A percentile compares a stretch with the other conserved stretches of the same genome.
phyloP scores from a whole-genome alignment of 2,113 vertebrate genomes.

The Nannobrachium achirus region DNA sequence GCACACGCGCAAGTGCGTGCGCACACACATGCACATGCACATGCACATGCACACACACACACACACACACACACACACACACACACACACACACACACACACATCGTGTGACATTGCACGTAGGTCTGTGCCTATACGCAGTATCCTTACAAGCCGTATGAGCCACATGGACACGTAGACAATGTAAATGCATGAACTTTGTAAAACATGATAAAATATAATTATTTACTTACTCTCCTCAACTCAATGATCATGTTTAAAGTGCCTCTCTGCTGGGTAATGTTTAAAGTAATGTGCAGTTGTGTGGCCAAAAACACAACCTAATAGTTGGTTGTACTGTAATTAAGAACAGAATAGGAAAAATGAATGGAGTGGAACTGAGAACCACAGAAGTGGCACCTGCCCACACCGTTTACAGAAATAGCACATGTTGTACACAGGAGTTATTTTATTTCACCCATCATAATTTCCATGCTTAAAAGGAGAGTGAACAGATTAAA shows the following conservation, averaged over 20 bases:
- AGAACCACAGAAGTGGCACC: conserved; percentile 40
- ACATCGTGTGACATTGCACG: too few species aligned
- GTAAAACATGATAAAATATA: conserved; percentile 18
- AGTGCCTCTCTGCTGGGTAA: conserved; percentile 41
- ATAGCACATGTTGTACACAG: conserved; percentile 40
- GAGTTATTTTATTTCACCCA: conserved; percentile 54
- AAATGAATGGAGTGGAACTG: conserved; percentile 34
- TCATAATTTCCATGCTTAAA: conserved; percentile 48
- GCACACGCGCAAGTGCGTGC: neutral
- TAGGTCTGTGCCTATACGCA: neutral
- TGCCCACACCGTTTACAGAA: conserved; percentile 35
- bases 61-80: conserved; percentile 22
- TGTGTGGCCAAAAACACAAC: conserved; percentile 14
- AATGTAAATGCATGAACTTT: neutral
- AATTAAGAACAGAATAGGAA: conserved; percentile 42
- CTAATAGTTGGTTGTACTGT: conserved; percentile 42
- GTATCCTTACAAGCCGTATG: neutral
- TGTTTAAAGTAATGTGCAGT: conserved; percentile 49
- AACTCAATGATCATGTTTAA: conserved; percentile 42
- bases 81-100: conserved; percentile 24
- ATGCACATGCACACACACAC: conserved; percentile 19
- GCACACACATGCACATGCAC: conserved; percentile 11
- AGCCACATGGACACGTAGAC: neutral
- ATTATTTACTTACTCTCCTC: too few species aligned
- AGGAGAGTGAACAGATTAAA: conserved; percentile 31